Evolutionary conservation across 1,140 invertebrate genomes (phyloP).

Genomic region (Diprion similis): DNA sequence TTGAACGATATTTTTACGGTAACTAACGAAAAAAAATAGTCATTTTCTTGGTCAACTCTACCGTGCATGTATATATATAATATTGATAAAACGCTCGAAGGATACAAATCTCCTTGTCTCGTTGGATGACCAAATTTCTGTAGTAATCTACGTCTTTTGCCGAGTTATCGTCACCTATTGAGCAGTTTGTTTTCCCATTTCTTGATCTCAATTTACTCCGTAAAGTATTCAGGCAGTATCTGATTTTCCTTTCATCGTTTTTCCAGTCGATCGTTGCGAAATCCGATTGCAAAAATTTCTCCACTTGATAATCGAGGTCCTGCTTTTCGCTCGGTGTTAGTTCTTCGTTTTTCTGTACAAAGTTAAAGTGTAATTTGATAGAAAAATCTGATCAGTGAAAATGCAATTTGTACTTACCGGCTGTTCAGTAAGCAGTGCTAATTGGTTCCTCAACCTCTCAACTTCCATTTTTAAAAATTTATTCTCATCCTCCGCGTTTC

Average conservation of each 20-base stretch:
- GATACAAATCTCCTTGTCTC: conserved; percentile 55
- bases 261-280: conserved; percentile 23
- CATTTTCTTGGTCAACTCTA: too few relatives aligned
- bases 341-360: conserved; percentile 16
- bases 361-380: background rate
- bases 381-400: background rate
- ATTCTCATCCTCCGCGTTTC: conserved; percentile 41
- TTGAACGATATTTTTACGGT: too few relatives aligned
- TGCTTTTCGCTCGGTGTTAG: conserved; percentile 35
- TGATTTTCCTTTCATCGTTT: conserved; percentile 25
- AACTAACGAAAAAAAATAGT: too few relatives aligned
- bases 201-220: conserved; percentile 25
- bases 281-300: conserved; percentile 30
- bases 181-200: conserved; percentile 18
- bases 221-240: conserved; percentile 29
- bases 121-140: conserved; percentile 43
- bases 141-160: conserved; percentile 34
- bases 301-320: conserved; percentile 27
- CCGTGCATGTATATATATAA: too few relatives aligned
- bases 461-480: conserved; percentile 44
- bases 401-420: conserved; percentile 23
- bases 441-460: conserved; percentile 37
- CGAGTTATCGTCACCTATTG: background rate
- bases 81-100: conserved; percentile 33
- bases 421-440: conserved; percentile 34